Percentiles rank a stretch among this genome's conserved stretches.
These are phyloP conservation scores for Plumapathes pennacea DNA, from an alignment of 92 coral and sea anemone genomes.

Conservation along the genomic window DNA sequence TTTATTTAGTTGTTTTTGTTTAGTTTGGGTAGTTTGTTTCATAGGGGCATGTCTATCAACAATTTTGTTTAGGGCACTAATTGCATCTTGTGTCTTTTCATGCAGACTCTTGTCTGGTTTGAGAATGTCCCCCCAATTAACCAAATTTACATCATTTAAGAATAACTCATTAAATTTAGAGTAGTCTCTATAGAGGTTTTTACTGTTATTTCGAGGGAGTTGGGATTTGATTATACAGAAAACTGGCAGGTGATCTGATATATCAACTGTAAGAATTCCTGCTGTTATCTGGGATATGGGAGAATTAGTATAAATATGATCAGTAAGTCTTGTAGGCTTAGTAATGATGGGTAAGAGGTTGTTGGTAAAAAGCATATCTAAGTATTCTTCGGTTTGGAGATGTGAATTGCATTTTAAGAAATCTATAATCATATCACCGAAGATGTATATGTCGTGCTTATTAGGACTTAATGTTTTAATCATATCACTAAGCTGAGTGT, in stretches of 20 bases:
- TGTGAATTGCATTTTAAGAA: conserved; percentile 21
- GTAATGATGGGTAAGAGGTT: conserved; percentile 47
- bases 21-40: conserved; percentile 14
- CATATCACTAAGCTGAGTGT: conserved; percentile 21
- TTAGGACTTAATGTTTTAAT: conserved; percentile 15
- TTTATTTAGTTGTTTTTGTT: conserved; percentile 7
- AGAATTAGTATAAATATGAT: conserved; percentile 52
- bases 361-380: conserved; percentile 47
- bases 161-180: conserved; percentile 7
- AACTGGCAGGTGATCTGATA: conserved; percentile 47
- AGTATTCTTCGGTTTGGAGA: conserved; percentile 32
- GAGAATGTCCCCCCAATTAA: conserved; percentile 13
- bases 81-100: conserved; percentile 9
- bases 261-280: conserved; percentile 33
- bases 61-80: conserved; percentile 11
- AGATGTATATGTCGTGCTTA: conserved; percentile 23
- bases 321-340: conserved; percentile 54
- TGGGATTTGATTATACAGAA: conserved; percentile 15
- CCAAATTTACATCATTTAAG: conserved; percentile 2
- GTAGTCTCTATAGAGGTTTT: conserved; percentile 7
- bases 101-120: conserved; percentile 10
- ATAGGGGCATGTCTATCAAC: conserved; percentile 22
- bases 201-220: conserved; percentile 1
- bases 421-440: conserved; percentile 41
- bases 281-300: conserved; percentile 7